Percentiles rank a stretch among this genome's conserved stretches.
phyloP scores from a whole-genome alignment of 2,888 invertebrate genomes.

The Caenorhabditis panamensis region DNA sequence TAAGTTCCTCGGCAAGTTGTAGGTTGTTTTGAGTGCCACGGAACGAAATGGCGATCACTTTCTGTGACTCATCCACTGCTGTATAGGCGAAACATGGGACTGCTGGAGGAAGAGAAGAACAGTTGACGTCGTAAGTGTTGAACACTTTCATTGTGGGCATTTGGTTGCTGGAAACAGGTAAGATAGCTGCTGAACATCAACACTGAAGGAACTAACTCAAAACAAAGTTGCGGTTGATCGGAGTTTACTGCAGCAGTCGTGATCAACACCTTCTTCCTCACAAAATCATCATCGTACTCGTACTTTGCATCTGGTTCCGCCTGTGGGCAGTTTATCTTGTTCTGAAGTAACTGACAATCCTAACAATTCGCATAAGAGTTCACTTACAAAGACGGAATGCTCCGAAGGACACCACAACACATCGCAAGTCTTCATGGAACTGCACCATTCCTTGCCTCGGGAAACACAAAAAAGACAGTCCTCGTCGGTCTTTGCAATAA shows the following conservation, averaged over 20 bases:
- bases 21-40: constrained; percentile 31
- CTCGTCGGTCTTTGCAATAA: constrained; percentile 35
- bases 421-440: constrained; percentile 43
- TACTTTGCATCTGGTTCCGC: constrained; percentile 26
- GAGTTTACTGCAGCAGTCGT: constrained; percentile 47
- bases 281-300: constrained; percentile 49
- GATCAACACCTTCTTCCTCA: constrained; percentile 43
- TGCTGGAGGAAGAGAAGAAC: constrained; percentile 17
- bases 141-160: constrained; percentile 42
- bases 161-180: constrained; percentile 29
- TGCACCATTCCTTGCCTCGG: constrained; percentile 39
- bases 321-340: constrained; percentile 49
- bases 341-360: constrained; percentile 14
- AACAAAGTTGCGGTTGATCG: constrained; percentile 43
- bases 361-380: not conserved
- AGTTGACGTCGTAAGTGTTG: constrained; percentile 30
- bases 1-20: constrained; percentile 29
- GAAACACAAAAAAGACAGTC: constrained; percentile 35
- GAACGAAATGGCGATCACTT: constrained; percentile 45
- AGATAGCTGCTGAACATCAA: not conserved
- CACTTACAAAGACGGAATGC: constrained; percentile 38
- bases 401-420: constrained; percentile 28
- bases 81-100: constrained; percentile 51
- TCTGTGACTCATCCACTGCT: constrained; percentile 40
- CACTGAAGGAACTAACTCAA: constrained; percentile 18